Evolutionary conservation across 1,140 invertebrate genomes (phyloP).

Genomic region (Rhyacophila brunnea): DNA sequence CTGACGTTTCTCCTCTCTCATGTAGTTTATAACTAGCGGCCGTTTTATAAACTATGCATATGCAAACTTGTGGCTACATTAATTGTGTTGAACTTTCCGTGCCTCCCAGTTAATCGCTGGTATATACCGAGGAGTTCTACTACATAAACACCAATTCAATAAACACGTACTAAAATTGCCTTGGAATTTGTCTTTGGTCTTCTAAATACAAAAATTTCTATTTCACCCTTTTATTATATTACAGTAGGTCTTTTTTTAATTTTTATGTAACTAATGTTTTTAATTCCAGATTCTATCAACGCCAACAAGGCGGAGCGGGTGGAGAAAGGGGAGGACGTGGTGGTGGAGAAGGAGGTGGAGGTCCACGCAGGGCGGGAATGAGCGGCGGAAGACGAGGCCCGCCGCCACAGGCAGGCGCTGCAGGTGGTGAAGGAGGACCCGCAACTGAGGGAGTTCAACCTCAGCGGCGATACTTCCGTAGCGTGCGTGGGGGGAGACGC

Average conservation of each 20-base stretch:
- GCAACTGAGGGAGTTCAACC: slow-evolving; percentile 43
- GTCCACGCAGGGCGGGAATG: slow-evolving; percentile 37
- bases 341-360: slow-evolving; percentile 49
- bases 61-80: no score
- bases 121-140: no score
- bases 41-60: no score
- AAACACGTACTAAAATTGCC: no score
- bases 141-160: no score
- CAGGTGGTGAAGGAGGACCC: slow-evolving; percentile 41
- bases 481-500: slow-evolving; percentile 48
- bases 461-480: slow-evolving; percentile 50
- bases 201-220: background rate
- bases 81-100: no score
- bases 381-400: slow-evolving; percentile 40
- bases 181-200: no score
- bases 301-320: slow-evolving; percentile 45
- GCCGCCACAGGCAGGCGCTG: slow-evolving; percentile 39
- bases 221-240: background rate
- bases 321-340: slow-evolving; percentile 51
- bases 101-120: no score
- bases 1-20: no score
- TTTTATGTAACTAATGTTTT: slow-evolving; percentile 9
- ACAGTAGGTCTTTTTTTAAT: background rate
- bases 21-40: no score
- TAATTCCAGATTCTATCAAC: slow-evolving; percentile 45